Evolutionary conservation across 2,113 vertebrate species (phyloP).

Genomic region (Platichthys flesus): DNA sequence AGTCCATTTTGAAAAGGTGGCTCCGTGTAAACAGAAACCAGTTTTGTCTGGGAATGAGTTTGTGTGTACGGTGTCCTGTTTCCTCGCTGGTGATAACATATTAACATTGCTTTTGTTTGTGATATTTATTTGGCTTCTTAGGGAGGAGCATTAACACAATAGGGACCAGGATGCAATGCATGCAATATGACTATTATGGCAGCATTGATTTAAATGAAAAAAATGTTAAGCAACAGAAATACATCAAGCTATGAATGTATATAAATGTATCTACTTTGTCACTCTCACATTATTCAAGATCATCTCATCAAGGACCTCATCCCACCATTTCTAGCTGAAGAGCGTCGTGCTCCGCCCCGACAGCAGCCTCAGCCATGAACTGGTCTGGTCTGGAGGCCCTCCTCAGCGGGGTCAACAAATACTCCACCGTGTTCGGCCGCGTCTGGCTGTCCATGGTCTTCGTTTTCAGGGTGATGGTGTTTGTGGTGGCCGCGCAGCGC

Average conservation of each 20-base stretch:
- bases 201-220: not conserved
- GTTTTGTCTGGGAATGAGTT: not conserved
- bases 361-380: slow-evolving; percentile 83
- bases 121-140: not conserved
- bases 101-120: slow-evolving; percentile 3
- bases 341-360: slow-evolving; percentile 8
- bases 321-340: not conserved
- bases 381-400: slow-evolving; percentile 86
- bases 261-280: not conserved
- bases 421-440: slow-evolving; percentile 91
- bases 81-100: slow-evolving; percentile 1
- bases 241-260: no score
- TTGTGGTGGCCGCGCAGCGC: slow-evolving; percentile 89
- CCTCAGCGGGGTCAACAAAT: slow-evolving; percentile 91
- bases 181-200: not conserved
- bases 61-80: slow-evolving; percentile 1
- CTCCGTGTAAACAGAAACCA: slow-evolving; percentile 13
- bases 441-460: slow-evolving; percentile 96
- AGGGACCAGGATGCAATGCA: not conserved
- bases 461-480: slow-evolving; percentile 92
- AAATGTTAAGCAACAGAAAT: no score
- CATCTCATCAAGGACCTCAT: not conserved
- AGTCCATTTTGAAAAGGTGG: slow-evolving; percentile 27
- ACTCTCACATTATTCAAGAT: slow-evolving; percentile 13
- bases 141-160: not conserved